Conservation (phyloP, 2,888 invertebrate species). For the Mesorhabditis sp. region DNA sequence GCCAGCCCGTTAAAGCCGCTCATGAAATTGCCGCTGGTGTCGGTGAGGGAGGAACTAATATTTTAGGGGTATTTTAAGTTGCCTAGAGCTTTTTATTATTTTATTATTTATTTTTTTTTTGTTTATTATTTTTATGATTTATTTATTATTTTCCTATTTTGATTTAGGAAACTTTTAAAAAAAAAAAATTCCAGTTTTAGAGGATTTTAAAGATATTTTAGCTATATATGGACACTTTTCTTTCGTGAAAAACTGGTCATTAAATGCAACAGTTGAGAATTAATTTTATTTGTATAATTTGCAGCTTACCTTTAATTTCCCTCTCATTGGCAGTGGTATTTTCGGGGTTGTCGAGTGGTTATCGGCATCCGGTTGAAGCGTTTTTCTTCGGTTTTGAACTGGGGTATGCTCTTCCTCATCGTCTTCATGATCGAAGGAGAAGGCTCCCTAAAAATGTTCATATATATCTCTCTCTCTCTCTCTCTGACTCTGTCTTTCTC, state of each 20-base stretch:
- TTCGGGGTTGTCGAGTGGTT: background rate
- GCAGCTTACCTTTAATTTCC: background rate
- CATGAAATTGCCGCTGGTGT: constrained; percentile 41
- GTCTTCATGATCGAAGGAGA: constrained; percentile 44
- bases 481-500: background rate
- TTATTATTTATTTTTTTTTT: no score
- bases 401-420: constrained; percentile 41
- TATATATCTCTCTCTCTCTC: background rate
- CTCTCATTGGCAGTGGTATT: background rate
- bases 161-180: no score
- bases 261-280: no score
- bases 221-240: no score
- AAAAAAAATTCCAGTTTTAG: no score
- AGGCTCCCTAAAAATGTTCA: constrained; percentile 33
- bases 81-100: constrained; percentile 6
- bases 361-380: background rate
- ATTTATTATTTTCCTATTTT: no score
- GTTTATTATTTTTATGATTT: no score
- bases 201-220: no score
- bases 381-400: constrained; percentile 30
- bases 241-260: no score
- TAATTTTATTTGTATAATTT: no score
- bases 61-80: constrained; percentile 3
- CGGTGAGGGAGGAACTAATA: constrained; percentile 12
- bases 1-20: constrained; percentile 54